Conservation (phyloP, 2,888 invertebrate species). For the Therioaphis trifolii region DNA sequence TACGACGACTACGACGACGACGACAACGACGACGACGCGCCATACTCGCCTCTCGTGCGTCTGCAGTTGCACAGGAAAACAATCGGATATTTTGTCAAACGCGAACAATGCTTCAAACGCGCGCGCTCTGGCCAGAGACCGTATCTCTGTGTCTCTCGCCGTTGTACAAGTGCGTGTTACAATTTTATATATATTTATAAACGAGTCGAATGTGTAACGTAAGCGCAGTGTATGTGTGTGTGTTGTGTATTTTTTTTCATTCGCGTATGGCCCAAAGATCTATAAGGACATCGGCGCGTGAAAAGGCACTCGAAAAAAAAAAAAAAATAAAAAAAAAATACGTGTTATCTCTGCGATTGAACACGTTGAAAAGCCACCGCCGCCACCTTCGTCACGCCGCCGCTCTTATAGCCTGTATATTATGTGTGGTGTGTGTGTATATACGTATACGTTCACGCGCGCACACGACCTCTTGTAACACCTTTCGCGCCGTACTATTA, state of each 20-base stretch:
- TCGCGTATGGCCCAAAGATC: slow-evolving; percentile 1
- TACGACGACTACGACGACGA: not conserved
- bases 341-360: slow-evolving; percentile 37
- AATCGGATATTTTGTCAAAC: slow-evolving; percentile 44
- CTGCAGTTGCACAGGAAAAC: slow-evolving; percentile 13
- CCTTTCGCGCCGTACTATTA: slow-evolving; percentile 46
- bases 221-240: not conserved
- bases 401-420: not conserved
- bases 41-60: no score
- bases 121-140: no score
- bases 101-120: slow-evolving; percentile 20
- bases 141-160: no score
- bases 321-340: not conserved
- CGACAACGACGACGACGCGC: no score
- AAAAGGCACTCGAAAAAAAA: slow-evolving; percentile 2
- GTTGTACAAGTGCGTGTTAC: no score
- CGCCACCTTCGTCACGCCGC: not conserved
- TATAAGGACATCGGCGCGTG: slow-evolving; percentile 16
- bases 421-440: not conserved
- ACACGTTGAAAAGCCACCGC: slow-evolving; percentile 28
- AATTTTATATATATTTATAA: no score
- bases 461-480: slow-evolving; percentile 49
- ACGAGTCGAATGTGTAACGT: no score
- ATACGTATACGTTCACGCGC: slow-evolving; percentile 12
- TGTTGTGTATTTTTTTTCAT: not conserved